These are phyloP conservation scores for Drosophila ambigua DNA, from an alignment of 1,140 invertebrate genomes.

Conservation along the genomic window DNA sequence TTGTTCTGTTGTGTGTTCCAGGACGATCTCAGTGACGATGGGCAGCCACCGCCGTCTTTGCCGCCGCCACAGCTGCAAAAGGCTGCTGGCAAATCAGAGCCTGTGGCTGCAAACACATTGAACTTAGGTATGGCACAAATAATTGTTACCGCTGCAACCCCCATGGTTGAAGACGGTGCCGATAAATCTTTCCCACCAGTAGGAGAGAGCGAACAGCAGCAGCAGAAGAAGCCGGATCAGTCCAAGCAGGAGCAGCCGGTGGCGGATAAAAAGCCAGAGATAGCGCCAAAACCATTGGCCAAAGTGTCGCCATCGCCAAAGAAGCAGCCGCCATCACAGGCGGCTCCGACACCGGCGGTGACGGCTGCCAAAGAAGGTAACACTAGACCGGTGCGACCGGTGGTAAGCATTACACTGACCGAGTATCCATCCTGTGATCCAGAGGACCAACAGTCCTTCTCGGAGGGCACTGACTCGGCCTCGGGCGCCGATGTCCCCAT, in stretches of 20 bases:
- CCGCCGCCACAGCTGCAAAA: conserved; percentile 69
- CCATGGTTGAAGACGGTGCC: conserved; percentile 90
- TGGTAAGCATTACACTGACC: conserved; percentile 64
- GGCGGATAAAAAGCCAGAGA: conserved; percentile 67
- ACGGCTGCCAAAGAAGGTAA: conserved; percentile 78
- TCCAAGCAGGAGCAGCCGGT: conserved; percentile 40
- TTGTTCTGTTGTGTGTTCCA: conserved; percentile 15
- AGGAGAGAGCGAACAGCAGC: conserved; percentile 68
- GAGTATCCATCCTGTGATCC: conserved; percentile 59
- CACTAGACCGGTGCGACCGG: conserved; percentile 32
- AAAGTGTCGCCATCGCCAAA: conserved; percentile 83
- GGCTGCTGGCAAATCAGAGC: conserved; percentile 58
- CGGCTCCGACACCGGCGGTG: conserved; percentile 14
- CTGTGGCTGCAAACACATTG: conserved; percentile 58
- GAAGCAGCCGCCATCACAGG: conserved; percentile 46
- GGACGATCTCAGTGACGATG: conserved; percentile 80
- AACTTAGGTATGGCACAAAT: conserved; percentile 91
- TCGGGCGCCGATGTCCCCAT: conserved; percentile 54
- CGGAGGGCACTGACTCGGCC: conserved; percentile 66
- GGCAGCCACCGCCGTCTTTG: conserved; percentile 76
- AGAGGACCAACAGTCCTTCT: conserved; percentile 72
- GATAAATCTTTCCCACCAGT: conserved; percentile 84
- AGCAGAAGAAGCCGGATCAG: conserved; percentile 24
- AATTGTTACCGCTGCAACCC: conserved; percentile 94
- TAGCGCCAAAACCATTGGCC: conserved; percentile 78